These are phyloP conservation scores for Calliphora vicina DNA, from an alignment of 1,140 invertebrate species.

Conservation along the genomic window DNA sequence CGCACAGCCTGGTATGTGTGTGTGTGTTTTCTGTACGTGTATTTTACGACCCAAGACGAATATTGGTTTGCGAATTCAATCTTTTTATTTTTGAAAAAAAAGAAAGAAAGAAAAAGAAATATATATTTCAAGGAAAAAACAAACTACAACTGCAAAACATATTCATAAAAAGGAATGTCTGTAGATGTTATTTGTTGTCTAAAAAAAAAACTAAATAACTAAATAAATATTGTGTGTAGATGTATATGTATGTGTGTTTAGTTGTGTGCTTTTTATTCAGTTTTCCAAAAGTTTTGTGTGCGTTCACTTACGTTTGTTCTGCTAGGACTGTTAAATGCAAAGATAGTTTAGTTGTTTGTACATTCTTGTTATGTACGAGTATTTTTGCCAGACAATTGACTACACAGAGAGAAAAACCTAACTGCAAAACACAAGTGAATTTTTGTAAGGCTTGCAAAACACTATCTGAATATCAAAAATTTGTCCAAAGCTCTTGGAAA, in stretches of 20 bases:
- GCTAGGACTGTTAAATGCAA: too few relatives aligned
- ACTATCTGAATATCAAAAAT: too few relatives aligned
- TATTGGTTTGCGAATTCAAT: neutral
- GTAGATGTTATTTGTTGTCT: neutral
- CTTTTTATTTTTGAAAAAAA: too few relatives aligned
- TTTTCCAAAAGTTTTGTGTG: neutral
- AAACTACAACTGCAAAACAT: neutral
- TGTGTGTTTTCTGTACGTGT: neutral
- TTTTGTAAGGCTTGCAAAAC: too few relatives aligned
- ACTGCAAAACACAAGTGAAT: too few relatives aligned
- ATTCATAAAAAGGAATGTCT: neutral
- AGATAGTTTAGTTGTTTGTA: neutral
- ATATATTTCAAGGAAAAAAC: slow-evolving; percentile 2
- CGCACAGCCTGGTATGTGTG: neutral
- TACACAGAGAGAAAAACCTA: neutral
- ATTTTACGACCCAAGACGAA: neutral
- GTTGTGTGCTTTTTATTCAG: neutral
- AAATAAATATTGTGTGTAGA: neutral
- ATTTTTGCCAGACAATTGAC: neutral
- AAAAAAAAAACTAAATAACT: neutral
- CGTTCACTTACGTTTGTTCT: neutral
- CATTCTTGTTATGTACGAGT: neutral
- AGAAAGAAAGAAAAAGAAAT: neutral
- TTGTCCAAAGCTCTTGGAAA: too few relatives aligned
- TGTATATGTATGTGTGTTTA: neutral